Base-by-base conservation (phyloP, 2,113 vertebrate genomes). In the Peromyscus polionotus region DNA sequence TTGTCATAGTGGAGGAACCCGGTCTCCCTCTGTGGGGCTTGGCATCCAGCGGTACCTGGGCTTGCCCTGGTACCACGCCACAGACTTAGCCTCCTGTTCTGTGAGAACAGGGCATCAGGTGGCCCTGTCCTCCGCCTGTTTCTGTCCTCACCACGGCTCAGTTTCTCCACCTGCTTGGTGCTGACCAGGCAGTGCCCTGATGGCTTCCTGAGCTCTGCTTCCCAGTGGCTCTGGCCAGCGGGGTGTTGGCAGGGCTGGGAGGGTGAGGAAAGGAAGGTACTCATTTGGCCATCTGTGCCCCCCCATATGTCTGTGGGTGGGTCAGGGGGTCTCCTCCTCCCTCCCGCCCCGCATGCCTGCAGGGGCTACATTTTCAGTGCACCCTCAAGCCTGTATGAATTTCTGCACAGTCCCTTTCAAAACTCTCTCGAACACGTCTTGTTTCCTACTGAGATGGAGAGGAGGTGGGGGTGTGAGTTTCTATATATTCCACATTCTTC, bases 381-480 rank as follows among this genome's bases (percentile, higher is more conserved):
- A 10, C 12, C 19, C 31, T 39, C 16, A 20, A 59, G 59, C 70
- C 88, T 51, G 31, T 5, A 3, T 3, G n/a, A 16, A 4, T 5
- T 26, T 68, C 31, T 92, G 54, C 42, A 63, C 0, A 17, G 42
- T 39, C 16, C 22, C 45, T 93, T 36, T 22, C 80, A 42, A 13
- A 36, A n/a, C 9, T 45, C 39, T 33, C 72, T 31, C 0, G 9
- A 39, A 9, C 1, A 0, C 1, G 1, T 42, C 54, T 57, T 16
- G n/a, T 70, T 57, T 67, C 33, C 76, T n/a, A 24, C n/a, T 3
- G 39, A 12, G 26, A 24, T 24, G 11, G 42, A 10, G 45, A 42
- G 28, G 14, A 16, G 45, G 68, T 33, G 14, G 31, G 77, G 77
- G 5, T 5, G 5, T 17, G 0, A n/a, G 20, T n/a, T 8, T 48